Evolutionary conservation across 2,888 invertebrate genomes (phyloP).

Genomic region (Erynnis tages): DNA sequence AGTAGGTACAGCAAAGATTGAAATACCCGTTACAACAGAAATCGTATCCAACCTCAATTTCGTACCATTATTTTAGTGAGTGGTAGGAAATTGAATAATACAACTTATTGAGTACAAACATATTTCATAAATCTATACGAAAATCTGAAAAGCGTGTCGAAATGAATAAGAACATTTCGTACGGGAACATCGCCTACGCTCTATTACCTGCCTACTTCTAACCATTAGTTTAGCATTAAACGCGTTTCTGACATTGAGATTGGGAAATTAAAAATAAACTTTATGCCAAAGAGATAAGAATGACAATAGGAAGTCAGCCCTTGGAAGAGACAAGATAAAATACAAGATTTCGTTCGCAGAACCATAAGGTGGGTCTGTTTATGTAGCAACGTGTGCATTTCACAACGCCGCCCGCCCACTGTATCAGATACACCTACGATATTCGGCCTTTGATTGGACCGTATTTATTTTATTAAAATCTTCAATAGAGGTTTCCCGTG

Average conservation of each 20-base stretch:
- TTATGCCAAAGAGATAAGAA: constrained; percentile 35
- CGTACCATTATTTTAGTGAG: too few species aligned
- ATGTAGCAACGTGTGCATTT: constrained; percentile 55
- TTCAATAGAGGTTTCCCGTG: constrained; percentile 4
- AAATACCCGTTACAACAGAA: neutral
- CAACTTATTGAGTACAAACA: too few species aligned
- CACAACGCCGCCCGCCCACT: constrained; percentile 60
- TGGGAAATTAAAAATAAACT: constrained; percentile 39
- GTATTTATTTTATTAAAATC: constrained; percentile 42
- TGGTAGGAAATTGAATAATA: too few species aligned
- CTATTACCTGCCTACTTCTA: constrained; percentile 52
- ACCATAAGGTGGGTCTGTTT: constrained; percentile 42
- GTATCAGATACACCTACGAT: constrained; percentile 52
- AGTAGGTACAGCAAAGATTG: neutral
- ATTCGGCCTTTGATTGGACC: constrained; percentile 39
- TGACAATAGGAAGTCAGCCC: neutral
- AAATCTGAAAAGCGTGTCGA: constrained; percentile 47
- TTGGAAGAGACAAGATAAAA: constrained; percentile 30
- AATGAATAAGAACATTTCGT: constrained; percentile 47
- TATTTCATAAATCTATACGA: constrained; percentile 38
- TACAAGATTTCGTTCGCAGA: constrained; percentile 47
- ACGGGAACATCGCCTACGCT: constrained; percentile 53
- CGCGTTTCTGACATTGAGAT: constrained; percentile 41
- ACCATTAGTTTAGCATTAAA: constrained; percentile 46
- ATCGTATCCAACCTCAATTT: neutral